Evolutionary conservation across 2,797 vertebrate species (phyloP).

Genomic region (Chelidonichthys spinosus): DNA sequence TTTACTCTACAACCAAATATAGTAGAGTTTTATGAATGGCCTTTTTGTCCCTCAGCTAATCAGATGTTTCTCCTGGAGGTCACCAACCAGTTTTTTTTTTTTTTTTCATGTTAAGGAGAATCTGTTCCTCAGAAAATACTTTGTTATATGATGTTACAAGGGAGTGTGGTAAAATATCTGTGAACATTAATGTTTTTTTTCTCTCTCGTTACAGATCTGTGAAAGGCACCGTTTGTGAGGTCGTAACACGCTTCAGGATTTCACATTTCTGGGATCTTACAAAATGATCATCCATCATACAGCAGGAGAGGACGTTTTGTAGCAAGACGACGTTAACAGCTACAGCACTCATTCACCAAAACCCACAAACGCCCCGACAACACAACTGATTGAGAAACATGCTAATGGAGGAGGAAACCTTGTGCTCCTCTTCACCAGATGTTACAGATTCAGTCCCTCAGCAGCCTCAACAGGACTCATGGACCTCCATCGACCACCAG

Average conservation of each 20-base stretch:
- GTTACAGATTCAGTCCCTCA: conserved; percentile 33
- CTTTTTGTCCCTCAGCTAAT: conserved; percentile 33
- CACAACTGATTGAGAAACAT: conserved; percentile 27
- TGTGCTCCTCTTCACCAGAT: conserved; percentile 43
- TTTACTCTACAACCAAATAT: conserved; percentile 7
- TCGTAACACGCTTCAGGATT: conserved; percentile 17
- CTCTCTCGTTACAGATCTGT: conserved; percentile 49
- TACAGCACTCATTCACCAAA: conserved; percentile 13
- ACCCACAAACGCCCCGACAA: conserved; percentile 10
- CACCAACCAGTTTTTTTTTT: conserved; percentile 16
- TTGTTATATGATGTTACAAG: neutral
- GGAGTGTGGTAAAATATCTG: neutral
- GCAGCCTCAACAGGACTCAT: conserved; percentile 33
- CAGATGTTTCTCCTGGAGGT: conserved; percentile 12
- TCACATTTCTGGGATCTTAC: conserved; percentile 24
- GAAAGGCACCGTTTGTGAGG: conserved; percentile 1
- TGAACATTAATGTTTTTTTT: conserved; percentile 21
- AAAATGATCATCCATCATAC: conserved; percentile 33
- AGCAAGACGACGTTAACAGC: conserved; percentile 25
- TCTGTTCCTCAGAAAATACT: conserved; percentile 7
- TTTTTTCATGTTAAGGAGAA: conserved; percentile 6
- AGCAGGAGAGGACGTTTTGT: conserved; percentile 40
- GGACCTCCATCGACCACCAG: conserved; percentile 30
- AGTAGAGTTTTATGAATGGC: conserved; percentile 44
- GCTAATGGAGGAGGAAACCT: conserved; percentile 75